Evolutionary conservation across 2,797 vertebrate genomes (phyloP), one percentile per base, ranked within the genome.

Genomic region (Hypotaenidia philippensis): DNA sequence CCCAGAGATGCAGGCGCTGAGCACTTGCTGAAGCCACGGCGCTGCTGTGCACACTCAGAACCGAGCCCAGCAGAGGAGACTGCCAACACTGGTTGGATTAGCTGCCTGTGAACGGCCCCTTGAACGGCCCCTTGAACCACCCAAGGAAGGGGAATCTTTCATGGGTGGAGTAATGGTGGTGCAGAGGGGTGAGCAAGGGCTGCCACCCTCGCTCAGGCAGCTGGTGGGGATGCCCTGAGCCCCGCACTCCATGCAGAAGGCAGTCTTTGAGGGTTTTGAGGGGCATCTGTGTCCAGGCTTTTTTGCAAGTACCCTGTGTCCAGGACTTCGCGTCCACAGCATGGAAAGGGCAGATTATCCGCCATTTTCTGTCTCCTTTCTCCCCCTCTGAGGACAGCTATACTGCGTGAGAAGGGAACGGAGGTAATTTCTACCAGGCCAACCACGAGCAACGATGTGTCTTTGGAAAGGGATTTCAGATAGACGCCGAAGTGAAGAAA

Each of bases 31-130:
- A 44, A 76, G 14, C 10, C 32, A 4, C 0, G 0, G 29, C 0
- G 6, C 16, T 29, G 50, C 65, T 56, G 19, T 16, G 15, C 2
- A 2, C 7, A 1, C 13, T 8, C 1, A 0, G 1, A 2, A 3
- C 10, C 0, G 4, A 70, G 63, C 40, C 5, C 55, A 32, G 72
- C 14, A 11, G 13, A 63, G 31, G 15, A 52, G 13, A 6, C 0
- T 1, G 17, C 13, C 0, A 0, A 22, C 23, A 14, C 47, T 0
- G 1, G 15, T 14, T 19, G n/a, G 26, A 3, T 17, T 11, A 53
- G 29, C n/a, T 49, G 23, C n/a, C 47, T 4, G 3, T 10, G 41
- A 65, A 19, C 13, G 4, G 47, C 25, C 29, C 12, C 66, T 4
- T 3, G 45, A 27, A 4, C 3, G 4, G 56, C 25, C 29, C 14